phyloP scores from a whole-genome alignment of 2,888 invertebrate species.

The Caenorhabditis imperialis region DNA sequence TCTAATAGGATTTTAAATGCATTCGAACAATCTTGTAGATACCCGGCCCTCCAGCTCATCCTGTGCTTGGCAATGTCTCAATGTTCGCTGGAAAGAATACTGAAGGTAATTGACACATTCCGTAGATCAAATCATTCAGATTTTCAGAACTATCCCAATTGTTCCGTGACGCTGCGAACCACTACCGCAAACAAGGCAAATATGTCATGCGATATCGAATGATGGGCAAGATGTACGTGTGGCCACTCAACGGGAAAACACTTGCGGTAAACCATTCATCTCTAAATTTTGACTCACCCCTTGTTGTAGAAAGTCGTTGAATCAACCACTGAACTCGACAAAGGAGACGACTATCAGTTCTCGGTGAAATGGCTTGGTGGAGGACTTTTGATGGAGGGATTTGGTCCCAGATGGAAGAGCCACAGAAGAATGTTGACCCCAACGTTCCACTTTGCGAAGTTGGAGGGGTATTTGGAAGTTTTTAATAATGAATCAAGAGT shows the following conservation, averaged over 20 bases:
- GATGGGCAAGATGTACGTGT: constrained; percentile 28
- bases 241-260: constrained; percentile 31
- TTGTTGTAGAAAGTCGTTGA: constrained; percentile 68
- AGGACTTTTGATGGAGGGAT: constrained; percentile 67
- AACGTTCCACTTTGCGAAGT: constrained; percentile 81
- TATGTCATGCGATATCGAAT: constrained; percentile 23
- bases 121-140: neutral
- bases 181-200: constrained; percentile 8
- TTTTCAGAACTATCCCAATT: neutral
- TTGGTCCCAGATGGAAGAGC: constrained; percentile 78
- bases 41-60: constrained; percentile 21
- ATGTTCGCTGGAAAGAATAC: constrained; percentile 10
- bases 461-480: constrained; percentile 78
- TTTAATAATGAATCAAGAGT: constrained; percentile 32
- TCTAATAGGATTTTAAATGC: no score
- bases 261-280: neutral
- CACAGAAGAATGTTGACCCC: constrained; percentile 80
- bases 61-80: constrained; percentile 17
- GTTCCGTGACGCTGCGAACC: constrained; percentile 19
- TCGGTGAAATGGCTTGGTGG: constrained; percentile 80
- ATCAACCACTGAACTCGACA: constrained; percentile 76
- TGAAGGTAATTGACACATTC: constrained; percentile 6
- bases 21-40: constrained; percentile 25
- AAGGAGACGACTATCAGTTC: constrained; percentile 79
- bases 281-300: neutral